phyloP scores from a whole-genome alignment of 1,140 invertebrate genomes.

The Zeugodacus cucurbitae region DNA sequence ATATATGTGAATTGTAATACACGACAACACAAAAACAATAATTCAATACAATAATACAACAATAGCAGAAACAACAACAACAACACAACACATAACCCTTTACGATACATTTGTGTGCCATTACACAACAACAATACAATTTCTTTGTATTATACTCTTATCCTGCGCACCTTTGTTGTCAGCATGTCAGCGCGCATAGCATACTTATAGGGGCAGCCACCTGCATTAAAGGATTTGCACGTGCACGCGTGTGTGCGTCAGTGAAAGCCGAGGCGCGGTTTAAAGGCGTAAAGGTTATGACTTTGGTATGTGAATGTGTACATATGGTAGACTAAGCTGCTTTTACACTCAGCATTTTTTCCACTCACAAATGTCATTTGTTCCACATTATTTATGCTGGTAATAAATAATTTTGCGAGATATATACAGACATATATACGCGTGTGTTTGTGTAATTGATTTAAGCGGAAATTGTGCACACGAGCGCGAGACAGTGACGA shows the following conservation, averaged over 20 bases:
- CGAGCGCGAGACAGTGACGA: not conserved
- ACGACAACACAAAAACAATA: not conserved
- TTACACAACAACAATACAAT: not conserved
- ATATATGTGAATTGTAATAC: not conserved
- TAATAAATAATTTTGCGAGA: not conserved
- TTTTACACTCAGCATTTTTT: not conserved
- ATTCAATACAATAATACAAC: not conserved
- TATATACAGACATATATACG: no score
- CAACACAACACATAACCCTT: not conserved
- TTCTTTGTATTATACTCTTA: not conserved
- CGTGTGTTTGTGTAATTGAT: not conserved
- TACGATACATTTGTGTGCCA: not conserved
- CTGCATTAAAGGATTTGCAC: not conserved
- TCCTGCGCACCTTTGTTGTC: no score
- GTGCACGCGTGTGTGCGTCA: not conserved
- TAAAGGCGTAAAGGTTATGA: not conserved
- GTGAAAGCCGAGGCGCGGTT: not conserved
- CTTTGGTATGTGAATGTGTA: not conserved
- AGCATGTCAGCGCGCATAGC: not conserved
- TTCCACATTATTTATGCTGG: constrained; percentile 13
- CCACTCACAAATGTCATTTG: not conserved
- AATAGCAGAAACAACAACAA: not conserved
- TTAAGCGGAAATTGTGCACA: constrained; percentile 14
- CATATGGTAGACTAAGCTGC: not conserved
- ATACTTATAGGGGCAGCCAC: no score